Percentiles rank a stretch among this genome's conserved stretches.
Evolutionary conservation across 2,797 vertebrate species (phyloP).

Genomic region (Gobio occitaniae): DNA sequence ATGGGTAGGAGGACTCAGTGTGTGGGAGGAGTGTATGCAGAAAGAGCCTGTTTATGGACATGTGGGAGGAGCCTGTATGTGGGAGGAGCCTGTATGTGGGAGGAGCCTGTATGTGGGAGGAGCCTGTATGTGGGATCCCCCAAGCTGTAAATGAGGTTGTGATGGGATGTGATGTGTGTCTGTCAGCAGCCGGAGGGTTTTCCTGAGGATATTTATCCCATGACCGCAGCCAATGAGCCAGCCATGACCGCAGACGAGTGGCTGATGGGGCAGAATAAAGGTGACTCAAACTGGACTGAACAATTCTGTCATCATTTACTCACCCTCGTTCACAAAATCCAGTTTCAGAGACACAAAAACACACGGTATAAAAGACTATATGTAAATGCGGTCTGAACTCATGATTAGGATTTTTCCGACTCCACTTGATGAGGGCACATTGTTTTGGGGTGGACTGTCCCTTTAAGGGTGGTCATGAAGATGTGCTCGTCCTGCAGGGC

Average conservation of each 20-base stretch:
- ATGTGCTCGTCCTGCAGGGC: slow-evolving; percentile 25
- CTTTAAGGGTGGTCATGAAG: no score
- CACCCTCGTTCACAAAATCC: not conserved
- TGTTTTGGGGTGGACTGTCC: slow-evolving; percentile 38
- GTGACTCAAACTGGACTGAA: slow-evolving; percentile 2
- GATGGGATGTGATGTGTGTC: slow-evolving; percentile 58
- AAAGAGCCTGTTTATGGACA: no score
- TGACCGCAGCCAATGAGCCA: slow-evolving; percentile 83
- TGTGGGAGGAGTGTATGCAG: no score
- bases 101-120: not conserved
- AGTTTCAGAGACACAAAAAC: not conserved
- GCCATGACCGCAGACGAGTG: slow-evolving; percentile 79
- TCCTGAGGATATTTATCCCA: slow-evolving; percentile 81
- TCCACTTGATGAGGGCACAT: no score
- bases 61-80: no score
- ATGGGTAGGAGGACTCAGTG: no score
- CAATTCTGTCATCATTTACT: not conserved
- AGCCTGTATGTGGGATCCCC: not conserved
- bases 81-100: not conserved
- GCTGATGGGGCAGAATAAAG: slow-evolving; percentile 63
- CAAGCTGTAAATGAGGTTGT: not conserved
- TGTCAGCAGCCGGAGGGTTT: slow-evolving; percentile 53
- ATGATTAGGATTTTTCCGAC: no score
- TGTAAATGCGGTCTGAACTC: not conserved
- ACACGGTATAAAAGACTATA: not conserved